Evolutionary conservation across 2,888 invertebrate species (phyloP), one percentile per base, ranked within the genome.

Genomic region (Ormyrus nitidulus): DNA sequence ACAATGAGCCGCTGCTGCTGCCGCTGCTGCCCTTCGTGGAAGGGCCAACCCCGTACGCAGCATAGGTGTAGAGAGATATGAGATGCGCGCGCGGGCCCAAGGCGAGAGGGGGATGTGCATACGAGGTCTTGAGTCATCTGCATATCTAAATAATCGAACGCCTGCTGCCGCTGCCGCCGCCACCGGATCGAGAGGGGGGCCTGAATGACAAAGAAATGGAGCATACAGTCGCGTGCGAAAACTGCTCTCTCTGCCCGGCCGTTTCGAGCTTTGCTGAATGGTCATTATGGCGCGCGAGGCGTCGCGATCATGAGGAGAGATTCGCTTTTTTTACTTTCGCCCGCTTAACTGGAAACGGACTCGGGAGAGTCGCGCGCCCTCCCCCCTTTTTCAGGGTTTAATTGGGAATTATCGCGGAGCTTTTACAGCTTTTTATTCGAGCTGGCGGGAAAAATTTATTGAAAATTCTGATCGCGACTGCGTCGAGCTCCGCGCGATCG

Each of bases 141-240:
- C 90, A 90, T 90, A 90, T 90, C 90, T 90, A 90, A 90, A 90
- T 90, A 89, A 90, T 90, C 90, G 88, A 89, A 88, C 86, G 86
- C 87, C 86, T 89, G 89, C 87, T 34, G 88, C 87, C 4, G 88
- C 88, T 8, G 59, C 34, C 34, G 46, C 85, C 85, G 85, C 85
- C 83, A 83, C 66, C 66, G 82, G 62, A 80, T 80, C 81, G 84
- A 80, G 83, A 56, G 75, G 83, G 81, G 83, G 79, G 77, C 9
- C 34, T 11, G 34, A 72, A 68, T 8, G 62, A 82, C 72, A 80
- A 71, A 75, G 73, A 70, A 74, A 44, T 68, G 59, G 66, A 53
- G 64, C 44, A 13, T 46, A 34, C 46, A 61, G 66, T 66, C 69
- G 79, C 70, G 70, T 79, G 79, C 74, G 69, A 79, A 79, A 72